These are phyloP conservation scores for Eira barbara DNA, from an alignment of 2,113 vertebrate species.

Conservation along the genomic window DNA sequence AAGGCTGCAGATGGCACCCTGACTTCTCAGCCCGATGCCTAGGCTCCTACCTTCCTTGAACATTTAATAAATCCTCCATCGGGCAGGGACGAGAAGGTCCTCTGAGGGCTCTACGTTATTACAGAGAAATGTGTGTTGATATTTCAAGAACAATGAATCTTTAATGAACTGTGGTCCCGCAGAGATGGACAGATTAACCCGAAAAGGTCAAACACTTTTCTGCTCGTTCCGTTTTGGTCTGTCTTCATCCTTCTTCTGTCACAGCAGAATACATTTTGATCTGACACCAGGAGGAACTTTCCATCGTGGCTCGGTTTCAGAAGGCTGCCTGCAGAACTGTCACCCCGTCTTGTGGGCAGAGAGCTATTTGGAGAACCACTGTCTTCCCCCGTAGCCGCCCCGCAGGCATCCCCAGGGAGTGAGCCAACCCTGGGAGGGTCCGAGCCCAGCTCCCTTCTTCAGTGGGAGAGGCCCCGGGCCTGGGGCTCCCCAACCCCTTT, in stretches of 20 bases:
- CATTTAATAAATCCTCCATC: background rate
- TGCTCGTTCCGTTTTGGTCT: background rate
- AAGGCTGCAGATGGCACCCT: background rate
- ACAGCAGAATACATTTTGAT: background rate
- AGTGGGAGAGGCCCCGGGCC: background rate
- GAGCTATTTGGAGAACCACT: background rate
- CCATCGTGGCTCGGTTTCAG: background rate
- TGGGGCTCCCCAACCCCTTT: background rate
- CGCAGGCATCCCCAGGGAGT: background rate
- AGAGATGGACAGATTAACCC: background rate
- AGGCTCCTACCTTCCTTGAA: background rate
- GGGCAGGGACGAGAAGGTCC: background rate
- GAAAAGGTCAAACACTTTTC: background rate
- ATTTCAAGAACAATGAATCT: conserved; percentile 14
- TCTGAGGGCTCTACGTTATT: background rate
- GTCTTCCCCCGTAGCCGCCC: background rate
- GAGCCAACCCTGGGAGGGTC: background rate
- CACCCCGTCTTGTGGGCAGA: conserved; percentile 14
- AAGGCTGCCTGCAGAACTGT: background rate
- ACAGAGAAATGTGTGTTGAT: background rate
- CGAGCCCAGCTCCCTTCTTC: background rate
- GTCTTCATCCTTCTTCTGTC: background rate
- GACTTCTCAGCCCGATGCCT: background rate
- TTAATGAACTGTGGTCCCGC: background rate
- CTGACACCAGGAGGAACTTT: background rate